These are phyloP conservation scores for Zaprionus obscuricornis DNA, from an alignment of 2,888 invertebrate genomes.

Conservation along the genomic window DNA sequence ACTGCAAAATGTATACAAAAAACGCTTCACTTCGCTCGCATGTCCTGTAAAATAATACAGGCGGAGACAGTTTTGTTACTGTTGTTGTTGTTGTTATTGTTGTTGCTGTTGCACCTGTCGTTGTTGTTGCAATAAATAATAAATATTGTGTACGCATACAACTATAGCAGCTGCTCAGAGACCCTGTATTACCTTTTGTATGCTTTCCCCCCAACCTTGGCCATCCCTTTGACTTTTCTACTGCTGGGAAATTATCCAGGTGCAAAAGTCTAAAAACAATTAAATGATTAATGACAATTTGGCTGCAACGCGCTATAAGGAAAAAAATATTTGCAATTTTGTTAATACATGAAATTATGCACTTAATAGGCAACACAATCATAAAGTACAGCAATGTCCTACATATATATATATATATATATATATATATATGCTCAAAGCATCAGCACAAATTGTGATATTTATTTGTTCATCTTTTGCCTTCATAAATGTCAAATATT, in stretches of 20 bases:
- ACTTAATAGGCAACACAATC: conserved; percentile 4
- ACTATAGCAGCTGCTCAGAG: conserved; percentile 57
- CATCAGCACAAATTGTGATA: too few species aligned
- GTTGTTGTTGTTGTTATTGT: conserved; percentile 5
- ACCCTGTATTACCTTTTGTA: conserved; percentile 11
- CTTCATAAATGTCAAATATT: too few species aligned
- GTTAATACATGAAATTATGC: conserved; percentile 20
- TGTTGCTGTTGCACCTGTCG: conserved; percentile 5
- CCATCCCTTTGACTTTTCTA: background rate
- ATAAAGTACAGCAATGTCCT: too few species aligned
- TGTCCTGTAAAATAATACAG: background rate
- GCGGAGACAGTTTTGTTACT: background rate
- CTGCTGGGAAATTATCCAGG: conserved; percentile 58
- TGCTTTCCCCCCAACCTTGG: background rate
- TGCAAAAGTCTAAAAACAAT: conserved; percentile 78
- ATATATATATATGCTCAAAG: too few species aligned
- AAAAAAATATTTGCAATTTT: conserved; percentile 21
- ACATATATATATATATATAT: too few species aligned
- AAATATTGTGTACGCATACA: conserved; percentile 74
- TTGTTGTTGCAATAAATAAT: conserved; percentile 63
- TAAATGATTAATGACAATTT: conserved; percentile 65
- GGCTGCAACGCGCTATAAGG: conserved; percentile 31
- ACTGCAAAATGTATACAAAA: conserved; percentile 42
- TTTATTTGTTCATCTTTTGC: too few species aligned
- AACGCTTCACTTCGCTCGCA: conserved; percentile 2